Conservation (phyloP, 2,113 vertebrate species). For the Syngnathoides biaculeatus region DNA sequence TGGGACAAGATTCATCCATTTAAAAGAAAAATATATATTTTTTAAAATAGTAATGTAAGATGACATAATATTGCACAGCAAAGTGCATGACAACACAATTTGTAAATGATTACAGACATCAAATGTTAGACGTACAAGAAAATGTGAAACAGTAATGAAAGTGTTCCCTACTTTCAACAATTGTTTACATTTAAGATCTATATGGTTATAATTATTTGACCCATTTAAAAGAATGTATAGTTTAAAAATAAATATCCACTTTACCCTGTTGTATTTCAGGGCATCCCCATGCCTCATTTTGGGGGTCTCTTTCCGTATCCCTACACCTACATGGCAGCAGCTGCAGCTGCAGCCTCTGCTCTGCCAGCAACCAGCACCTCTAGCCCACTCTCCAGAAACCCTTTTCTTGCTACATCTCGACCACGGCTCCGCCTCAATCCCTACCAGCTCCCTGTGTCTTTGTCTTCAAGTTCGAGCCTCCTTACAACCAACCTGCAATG, state of each 20-base stretch:
- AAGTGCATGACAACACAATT: background rate
- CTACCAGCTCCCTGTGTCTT: conserved; percentile 90
- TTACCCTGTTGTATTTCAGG: conserved; percentile 69
- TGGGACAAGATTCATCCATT: background rate
- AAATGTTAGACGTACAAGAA: too few relatives aligned
- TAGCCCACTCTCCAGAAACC: conserved; percentile 85
- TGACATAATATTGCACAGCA: background rate
- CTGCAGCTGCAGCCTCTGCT: conserved; percentile 86
- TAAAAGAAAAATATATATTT: background rate
- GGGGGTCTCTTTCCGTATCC: conserved; percentile 96
- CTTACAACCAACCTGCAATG: conserved; percentile 78
- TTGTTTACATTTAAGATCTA: background rate
- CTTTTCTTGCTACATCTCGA: conserved; percentile 85
- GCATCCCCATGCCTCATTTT: conserved; percentile 97
- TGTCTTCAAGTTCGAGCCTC: conserved; percentile 86
- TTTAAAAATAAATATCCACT: background rate
- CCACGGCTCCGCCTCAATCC: conserved; percentile 94
- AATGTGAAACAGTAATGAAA: background rate
- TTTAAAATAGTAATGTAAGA: background rate
- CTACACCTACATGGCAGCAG: conserved; percentile 97
- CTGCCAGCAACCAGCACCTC: conserved; percentile 83
- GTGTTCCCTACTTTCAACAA: background rate
- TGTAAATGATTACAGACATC: background rate
- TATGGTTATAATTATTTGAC: background rate
- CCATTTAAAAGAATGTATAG: background rate